Evolutionary conservation across 2,888 invertebrate species (phyloP).

Genomic region (Arenicola marina): DNA sequence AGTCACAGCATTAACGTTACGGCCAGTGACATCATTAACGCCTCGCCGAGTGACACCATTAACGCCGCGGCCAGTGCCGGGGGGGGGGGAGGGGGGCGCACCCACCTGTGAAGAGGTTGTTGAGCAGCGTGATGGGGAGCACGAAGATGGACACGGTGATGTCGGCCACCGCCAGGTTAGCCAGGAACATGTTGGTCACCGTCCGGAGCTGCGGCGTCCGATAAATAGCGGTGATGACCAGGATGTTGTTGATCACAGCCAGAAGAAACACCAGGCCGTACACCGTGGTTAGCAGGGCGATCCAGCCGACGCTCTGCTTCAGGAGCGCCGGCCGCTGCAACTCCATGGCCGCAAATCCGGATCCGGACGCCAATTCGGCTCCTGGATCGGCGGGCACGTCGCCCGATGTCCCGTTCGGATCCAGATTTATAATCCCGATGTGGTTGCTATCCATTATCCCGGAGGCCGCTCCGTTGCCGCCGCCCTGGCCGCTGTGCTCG

Average conservation of each 20-base stretch:
- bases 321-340: slow-evolving; percentile 2
- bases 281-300: slow-evolving; percentile 19
- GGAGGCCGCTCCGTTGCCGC: too few species aligned
- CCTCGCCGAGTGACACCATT: too few species aligned
- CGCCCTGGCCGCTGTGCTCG: too few species aligned
- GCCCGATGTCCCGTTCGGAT: too few species aligned
- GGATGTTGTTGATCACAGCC: slow-evolving; percentile 27
- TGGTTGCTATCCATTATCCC: too few species aligned
- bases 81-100: background rate
- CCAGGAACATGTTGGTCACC: slow-evolving; percentile 32
- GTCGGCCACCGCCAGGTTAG: slow-evolving; percentile 32
- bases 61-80: too few species aligned
- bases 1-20: too few species aligned
- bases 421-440: too few species aligned
- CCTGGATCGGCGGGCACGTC: too few species aligned
- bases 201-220: slow-evolving; percentile 24
- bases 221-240: slow-evolving; percentile 28
- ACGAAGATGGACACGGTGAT: slow-evolving; percentile 29
- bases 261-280: slow-evolving; percentile 27
- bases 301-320: slow-evolving; percentile 15
- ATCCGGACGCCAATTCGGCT: too few species aligned
- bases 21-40: too few species aligned
- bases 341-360: too few species aligned
- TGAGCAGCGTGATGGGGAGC: slow-evolving; percentile 28
- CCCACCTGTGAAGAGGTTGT: slow-evolving; percentile 26